Conservation (phyloP, 2,797 vertebrate genomes). For the Falco cherrug region DNA sequence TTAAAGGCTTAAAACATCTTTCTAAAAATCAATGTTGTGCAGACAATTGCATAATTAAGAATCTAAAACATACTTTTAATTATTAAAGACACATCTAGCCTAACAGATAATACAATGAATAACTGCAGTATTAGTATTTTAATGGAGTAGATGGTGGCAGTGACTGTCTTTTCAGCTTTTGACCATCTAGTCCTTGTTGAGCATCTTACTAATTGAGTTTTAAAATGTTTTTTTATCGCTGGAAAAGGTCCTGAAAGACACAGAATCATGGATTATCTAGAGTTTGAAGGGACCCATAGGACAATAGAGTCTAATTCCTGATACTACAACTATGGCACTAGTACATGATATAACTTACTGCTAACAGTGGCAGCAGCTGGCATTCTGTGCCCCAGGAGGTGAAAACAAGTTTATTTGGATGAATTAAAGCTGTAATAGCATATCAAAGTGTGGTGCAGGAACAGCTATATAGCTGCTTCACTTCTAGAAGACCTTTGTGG, state of each 20-base stretch:
- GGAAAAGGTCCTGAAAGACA: not conserved
- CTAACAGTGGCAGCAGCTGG: not conserved
- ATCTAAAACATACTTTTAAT: not conserved
- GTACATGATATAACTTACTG: not conserved
- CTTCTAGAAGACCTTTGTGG: not conserved
- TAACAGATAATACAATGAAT: not conserved
- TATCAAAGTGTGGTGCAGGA: not conserved
- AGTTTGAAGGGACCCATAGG: not conserved
- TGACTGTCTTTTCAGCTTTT: not conserved
- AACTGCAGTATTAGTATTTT: not conserved
- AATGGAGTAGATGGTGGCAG: not conserved
- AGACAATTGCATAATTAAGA: not conserved
- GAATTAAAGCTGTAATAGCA: not conserved
- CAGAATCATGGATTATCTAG: not conserved
- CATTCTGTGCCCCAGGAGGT: not conserved
- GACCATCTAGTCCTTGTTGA: not conserved
- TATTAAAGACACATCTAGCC: not conserved
- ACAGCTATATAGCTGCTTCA: not conserved
- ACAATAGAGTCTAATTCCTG: accelerated
- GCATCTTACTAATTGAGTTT: not conserved
- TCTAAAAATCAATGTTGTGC: not conserved
- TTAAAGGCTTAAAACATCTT: not conserved
- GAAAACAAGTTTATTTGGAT: not conserved
- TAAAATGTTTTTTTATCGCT: not conserved
- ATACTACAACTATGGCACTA: not conserved